Percentiles rank a stretch among this genome's conserved stretches.
Evolutionary conservation across 2,888 invertebrate species (phyloP).

Genomic region (Eurois occulta): DNA sequence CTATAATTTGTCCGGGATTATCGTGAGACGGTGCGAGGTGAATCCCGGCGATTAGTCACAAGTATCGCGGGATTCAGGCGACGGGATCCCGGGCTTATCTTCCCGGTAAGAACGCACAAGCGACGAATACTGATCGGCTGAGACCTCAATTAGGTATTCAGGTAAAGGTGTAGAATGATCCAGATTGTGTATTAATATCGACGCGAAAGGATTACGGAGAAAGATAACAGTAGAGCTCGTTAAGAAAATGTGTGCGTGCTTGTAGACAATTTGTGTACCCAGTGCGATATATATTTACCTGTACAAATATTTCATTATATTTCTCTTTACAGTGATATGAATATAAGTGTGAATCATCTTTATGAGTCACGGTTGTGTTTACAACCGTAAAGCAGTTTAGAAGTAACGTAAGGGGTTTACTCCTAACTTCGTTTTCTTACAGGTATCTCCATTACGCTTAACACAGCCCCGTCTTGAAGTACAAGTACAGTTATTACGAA

Average conservation of each 20-base stretch:
- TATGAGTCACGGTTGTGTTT: background rate
- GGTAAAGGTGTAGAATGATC: slow-evolving; percentile 85
- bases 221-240: slow-evolving; percentile 61
- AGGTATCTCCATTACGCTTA: background rate
- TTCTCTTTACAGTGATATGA: background rate
- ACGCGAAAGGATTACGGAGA: slow-evolving; percentile 70
- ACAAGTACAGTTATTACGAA: background rate
- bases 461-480: background rate
- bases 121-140: slow-evolving; percentile 87
- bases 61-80: slow-evolving; percentile 82
- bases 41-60: slow-evolving; percentile 90
- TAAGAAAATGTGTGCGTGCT: slow-evolving; percentile 55
- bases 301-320: background rate
- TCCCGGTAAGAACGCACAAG: slow-evolving; percentile 77
- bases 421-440: background rate
- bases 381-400: too few relatives aligned
- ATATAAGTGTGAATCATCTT: background rate
- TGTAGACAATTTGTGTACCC: slow-evolving; percentile 27
- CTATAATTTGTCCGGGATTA: slow-evolving; percentile 89
- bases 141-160: slow-evolving; percentile 85
- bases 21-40: slow-evolving; percentile 85
- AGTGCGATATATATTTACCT: too few relatives aligned
- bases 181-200: slow-evolving; percentile 83
- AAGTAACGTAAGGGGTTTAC: background rate
- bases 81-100: slow-evolving; percentile 76